Evolutionary conservation across 2,888 invertebrate species (phyloP), one percentile per base, ranked within the genome.

Genomic region (Odontocolon sp.): DNA sequence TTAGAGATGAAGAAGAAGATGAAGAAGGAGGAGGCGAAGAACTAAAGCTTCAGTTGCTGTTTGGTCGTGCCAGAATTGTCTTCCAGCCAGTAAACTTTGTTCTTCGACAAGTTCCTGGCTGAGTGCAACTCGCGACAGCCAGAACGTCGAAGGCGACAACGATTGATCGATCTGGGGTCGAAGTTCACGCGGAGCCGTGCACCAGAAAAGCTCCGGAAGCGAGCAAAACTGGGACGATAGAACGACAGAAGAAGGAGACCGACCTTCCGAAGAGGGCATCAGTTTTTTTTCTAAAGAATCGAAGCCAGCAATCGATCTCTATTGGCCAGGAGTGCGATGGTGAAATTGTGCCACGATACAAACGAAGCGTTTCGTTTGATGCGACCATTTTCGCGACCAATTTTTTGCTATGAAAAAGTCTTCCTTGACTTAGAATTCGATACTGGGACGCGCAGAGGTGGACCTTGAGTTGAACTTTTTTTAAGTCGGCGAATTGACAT

Each of bases 181-280:
- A 66, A 76, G 66, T 66, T 70, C 66, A 42, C 61, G 45, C 56
- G 14, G 56, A 36, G 52, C 23, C 21, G 26, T 50, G 50, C 64
- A 64, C 47, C 38, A 16, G 14, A 72, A 68, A 78, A 75, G 57
- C 67, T 68, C 52, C 64, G 59, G 33, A 70, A 75, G 77, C 69
- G 38, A n/a, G 71, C 52, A 79, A 71, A 77, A 71, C 70, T 66
- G 45, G 70, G 66, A 76, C 77, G 72, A 72, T 40, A 78, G 78
- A 75, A 45, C 31, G 33, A 66, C 33, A 50, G 21, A 42, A 16
- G 0, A 38, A 16, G 31, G 11, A 9, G 6, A 18, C 4, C 11
- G 11, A 40, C 36, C 36, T 42, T 47, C 47, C 59, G 36, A 21
- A 54, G 26, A 33, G 33, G 36, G 38, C 56, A 68, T 3, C 23